A percentile compares a stretch with the other conserved stretches of the same genome.
Conservation (phyloP, 2,888 invertebrate genomes). For the Romanomermis culicivorax region DNA sequence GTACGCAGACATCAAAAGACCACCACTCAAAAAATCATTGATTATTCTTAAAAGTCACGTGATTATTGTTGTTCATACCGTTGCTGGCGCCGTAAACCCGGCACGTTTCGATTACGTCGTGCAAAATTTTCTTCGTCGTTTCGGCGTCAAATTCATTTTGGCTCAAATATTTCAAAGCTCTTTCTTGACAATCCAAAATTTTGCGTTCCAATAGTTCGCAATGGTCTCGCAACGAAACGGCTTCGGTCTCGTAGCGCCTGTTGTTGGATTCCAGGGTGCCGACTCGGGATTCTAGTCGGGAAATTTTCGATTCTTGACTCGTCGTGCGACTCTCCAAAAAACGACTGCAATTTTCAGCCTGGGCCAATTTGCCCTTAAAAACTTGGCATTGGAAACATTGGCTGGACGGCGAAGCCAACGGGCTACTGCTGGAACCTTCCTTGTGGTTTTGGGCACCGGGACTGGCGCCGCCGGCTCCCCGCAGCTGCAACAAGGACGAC, state of each 20-base stretch:
- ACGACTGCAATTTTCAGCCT: constrained; percentile 10
- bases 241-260: constrained; percentile 11
- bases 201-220: constrained; percentile 11
- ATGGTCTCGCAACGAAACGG: constrained; percentile 6
- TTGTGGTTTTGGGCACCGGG: background rate
- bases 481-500: background rate
- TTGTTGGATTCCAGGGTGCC: constrained; percentile 4
- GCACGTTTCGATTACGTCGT: constrained; percentile 7
- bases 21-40: too few species aligned
- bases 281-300: constrained; percentile 10
- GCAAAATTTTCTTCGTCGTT: background rate
- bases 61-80: background rate
- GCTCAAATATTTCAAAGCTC: constrained; percentile 6
- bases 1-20: too few species aligned
- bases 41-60: background rate
- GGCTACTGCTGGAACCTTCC: too few species aligned
- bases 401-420: too few species aligned
- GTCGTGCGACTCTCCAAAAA: constrained; percentile 9
- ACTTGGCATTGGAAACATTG: constrained; percentile 4
- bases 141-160: background rate
- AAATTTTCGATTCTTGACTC: constrained; percentile 9
- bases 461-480: background rate
- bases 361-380: constrained; percentile 5
- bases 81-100: background rate
- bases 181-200: constrained; percentile 11